phyloP scores from a whole-genome alignment of 2,888 invertebrate species.

The Melanophora roralis region DNA sequence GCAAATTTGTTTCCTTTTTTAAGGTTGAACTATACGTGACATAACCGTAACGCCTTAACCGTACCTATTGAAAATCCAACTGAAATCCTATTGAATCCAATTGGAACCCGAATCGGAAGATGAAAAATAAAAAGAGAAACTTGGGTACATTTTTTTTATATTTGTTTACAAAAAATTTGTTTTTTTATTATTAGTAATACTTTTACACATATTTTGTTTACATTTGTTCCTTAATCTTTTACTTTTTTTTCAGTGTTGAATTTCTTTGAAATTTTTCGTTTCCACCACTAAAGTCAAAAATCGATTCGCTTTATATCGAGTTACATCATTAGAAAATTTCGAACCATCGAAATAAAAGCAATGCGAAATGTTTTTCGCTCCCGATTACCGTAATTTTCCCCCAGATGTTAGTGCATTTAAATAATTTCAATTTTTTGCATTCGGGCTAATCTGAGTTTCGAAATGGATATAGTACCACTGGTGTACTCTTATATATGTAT shows the following conservation, averaged over 20 bases:
- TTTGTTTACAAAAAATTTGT: too few relatives aligned
- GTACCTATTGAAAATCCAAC: too few relatives aligned
- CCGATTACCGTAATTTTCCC: neutral
- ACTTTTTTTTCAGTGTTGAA: neutral
- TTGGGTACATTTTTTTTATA: neutral
- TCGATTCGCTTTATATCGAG: neutral
- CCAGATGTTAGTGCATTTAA: neutral
- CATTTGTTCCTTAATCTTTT: neutral
- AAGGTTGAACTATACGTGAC: too few relatives aligned
- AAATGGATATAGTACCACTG: neutral
- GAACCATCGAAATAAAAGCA: too few relatives aligned
- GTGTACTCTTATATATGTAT: too few relatives aligned
- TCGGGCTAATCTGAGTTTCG: neutral
- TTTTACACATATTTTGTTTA: too few relatives aligned
- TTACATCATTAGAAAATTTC: slow-evolving; percentile 11
- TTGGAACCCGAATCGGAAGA: too few relatives aligned
- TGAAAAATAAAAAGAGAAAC: neutral
- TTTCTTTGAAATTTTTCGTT: too few relatives aligned
- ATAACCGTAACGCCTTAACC: neutral
- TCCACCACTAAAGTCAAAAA: neutral
- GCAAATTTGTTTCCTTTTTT: neutral
- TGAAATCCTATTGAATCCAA: too few relatives aligned
- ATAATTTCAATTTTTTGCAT: neutral
- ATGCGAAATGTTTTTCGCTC: slow-evolving; percentile 6
- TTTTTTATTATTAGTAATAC: too few relatives aligned